Evolutionary conservation across 2,113 vertebrate genomes (phyloP).

Genomic region (Silurus glanis): DNA sequence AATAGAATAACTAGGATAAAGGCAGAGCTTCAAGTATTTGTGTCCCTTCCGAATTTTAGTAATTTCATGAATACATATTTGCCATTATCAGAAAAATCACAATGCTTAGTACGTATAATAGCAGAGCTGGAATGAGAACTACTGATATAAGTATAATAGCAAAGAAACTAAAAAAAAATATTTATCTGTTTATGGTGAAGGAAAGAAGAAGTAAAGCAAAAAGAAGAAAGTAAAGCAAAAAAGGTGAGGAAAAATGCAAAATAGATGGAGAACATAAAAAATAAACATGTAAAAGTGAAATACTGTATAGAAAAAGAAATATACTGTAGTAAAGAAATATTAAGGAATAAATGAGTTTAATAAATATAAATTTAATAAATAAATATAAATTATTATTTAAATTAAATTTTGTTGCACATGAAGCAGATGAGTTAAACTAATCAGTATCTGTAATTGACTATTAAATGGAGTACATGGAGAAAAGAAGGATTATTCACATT

Average conservation of each 20-base stretch:
- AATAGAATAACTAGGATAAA: background rate
- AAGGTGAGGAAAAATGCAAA: too few species aligned
- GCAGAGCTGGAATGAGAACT: background rate
- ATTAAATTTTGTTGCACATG: background rate
- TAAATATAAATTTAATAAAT: too few species aligned
- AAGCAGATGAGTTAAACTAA: background rate
- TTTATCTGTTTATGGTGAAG: background rate
- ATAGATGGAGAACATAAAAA: too few species aligned
- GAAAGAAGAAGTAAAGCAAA: background rate
- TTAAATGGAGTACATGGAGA: background rate
- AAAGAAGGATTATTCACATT: background rate
- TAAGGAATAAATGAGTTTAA: too few species aligned
- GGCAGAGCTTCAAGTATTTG: background rate
- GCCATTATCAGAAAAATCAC: background rate
- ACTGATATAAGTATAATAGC: background rate
- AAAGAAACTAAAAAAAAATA: too few species aligned
- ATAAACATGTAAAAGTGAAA: too few species aligned
- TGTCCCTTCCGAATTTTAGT: background rate
- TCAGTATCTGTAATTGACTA: background rate
- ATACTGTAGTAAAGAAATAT: too few species aligned
- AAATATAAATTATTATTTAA: too few species aligned
- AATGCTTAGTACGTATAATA: background rate
- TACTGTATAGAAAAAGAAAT: too few species aligned
- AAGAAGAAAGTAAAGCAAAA: too few species aligned
- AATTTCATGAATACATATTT: background rate